Conservation (phyloP, 1,140 invertebrate species). For the Camponotus pennsylvanicus region DNA sequence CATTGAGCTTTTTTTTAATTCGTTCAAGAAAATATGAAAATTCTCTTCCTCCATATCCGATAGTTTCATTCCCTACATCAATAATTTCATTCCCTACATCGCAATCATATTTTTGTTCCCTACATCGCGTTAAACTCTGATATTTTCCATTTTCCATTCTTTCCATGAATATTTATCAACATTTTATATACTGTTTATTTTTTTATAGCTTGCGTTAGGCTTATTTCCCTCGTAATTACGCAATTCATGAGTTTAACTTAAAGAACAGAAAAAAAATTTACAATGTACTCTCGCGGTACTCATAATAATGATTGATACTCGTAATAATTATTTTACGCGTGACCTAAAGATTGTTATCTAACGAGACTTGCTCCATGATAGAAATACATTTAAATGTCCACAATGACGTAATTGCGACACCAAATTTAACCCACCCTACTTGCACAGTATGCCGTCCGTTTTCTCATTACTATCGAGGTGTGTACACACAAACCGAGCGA, state of each 20-base stretch:
- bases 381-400: background rate
- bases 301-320: background rate
- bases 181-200: background rate
- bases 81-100: background rate
- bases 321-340: background rate
- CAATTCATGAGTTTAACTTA: background rate
- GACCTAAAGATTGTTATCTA: slow-evolving; percentile 3
- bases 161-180: background rate
- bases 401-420: slow-evolving; percentile 58
- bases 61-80: background rate
- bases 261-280: slow-evolving; percentile 8
- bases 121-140: background rate
- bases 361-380: background rate
- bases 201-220: background rate
- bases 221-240: background rate
- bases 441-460: slow-evolving; percentile 23
- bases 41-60: background rate
- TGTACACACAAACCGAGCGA: slow-evolving; percentile 53
- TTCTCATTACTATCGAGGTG: slow-evolving; percentile 49
- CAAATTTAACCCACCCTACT: slow-evolving; percentile 30
- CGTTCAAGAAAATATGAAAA: slow-evolving; percentile 23
- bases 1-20: slow-evolving; percentile 55
- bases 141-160: slow-evolving; percentile 19
- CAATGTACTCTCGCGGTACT: background rate
- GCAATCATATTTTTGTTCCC: slow-evolving; percentile 12